These are phyloP conservation scores for Drosophila austrosaltans DNA, from an alignment of 2,888 invertebrate genomes.

Conservation along the genomic window DNA sequence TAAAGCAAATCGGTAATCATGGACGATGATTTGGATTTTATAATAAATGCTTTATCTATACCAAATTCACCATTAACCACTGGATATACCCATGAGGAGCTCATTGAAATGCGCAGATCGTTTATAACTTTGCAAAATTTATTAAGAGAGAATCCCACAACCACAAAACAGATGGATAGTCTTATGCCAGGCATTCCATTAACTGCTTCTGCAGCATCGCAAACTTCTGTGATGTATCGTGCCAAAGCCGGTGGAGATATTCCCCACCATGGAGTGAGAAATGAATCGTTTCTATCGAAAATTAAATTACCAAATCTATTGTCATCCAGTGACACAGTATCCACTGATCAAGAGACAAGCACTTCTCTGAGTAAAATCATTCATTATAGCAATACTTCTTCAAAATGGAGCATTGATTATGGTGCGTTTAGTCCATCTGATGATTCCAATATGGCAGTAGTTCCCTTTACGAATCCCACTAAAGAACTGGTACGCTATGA, in stretches of 20 bases:
- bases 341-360: background rate
- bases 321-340: background rate
- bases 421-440: background rate
- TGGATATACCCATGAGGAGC: constrained; percentile 36
- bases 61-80: constrained; percentile 41
- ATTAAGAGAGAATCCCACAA: constrained; percentile 24
- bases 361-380: constrained; percentile 1
- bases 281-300: background rate
- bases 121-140: constrained; percentile 47
- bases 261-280: background rate
- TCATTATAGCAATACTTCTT: background rate
- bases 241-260: constrained; percentile 54
- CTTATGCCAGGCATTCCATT: background rate
- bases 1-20: constrained; percentile 27
- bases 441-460: constrained; percentile 33
- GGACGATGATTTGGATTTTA: constrained; percentile 62
- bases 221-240: constrained; percentile 23
- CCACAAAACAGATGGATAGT: background rate
- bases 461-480: constrained; percentile 39
- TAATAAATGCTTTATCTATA: constrained; percentile 59
- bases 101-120: constrained; percentile 63
- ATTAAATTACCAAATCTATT: background rate
- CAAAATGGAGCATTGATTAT: constrained; percentile 11
- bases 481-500: constrained; percentile 39
- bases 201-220: background rate